Percentiles rank a stretch among this genome's conserved stretches.
These are phyloP conservation scores for Coenonympha glycerion DNA, from an alignment of 2,888 invertebrate genomes.

Conservation along the genomic window DNA sequence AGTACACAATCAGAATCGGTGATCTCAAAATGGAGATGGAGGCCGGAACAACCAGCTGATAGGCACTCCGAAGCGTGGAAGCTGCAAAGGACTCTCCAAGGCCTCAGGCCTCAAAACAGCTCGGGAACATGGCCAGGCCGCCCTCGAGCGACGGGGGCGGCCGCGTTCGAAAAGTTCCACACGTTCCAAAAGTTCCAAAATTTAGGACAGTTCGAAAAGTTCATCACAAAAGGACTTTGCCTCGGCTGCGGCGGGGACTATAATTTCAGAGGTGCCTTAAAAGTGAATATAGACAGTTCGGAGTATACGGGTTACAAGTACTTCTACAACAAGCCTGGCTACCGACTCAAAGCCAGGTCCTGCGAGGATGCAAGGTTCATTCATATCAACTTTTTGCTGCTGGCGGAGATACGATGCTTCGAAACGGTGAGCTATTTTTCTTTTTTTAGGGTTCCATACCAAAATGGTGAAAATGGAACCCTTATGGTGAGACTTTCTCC, in stretches of 20 bases:
- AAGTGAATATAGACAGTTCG: slow-evolving; percentile 64
- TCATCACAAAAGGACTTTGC: slow-evolving; percentile 61
- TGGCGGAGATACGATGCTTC: slow-evolving; percentile 78
- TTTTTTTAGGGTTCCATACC: too few relatives aligned
- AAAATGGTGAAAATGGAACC: too few relatives aligned
- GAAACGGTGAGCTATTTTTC: slow-evolving; percentile 78
- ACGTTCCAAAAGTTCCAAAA: neutral
- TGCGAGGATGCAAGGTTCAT: slow-evolving; percentile 80
- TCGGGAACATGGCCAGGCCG: slow-evolving; percentile 71
- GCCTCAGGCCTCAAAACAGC: slow-evolving; percentile 40
- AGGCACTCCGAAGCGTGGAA: slow-evolving; percentile 65
- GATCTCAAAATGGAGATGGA: slow-evolving; percentile 73
- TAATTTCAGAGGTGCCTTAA: slow-evolving; percentile 59
- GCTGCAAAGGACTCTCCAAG: slow-evolving; percentile 57
- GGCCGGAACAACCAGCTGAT: slow-evolving; percentile 61
- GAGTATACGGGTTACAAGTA: slow-evolving; percentile 72
- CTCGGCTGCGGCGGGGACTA: slow-evolving; percentile 69
- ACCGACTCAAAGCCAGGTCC: slow-evolving; percentile 57
- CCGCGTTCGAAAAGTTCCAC: slow-evolving; percentile 29
- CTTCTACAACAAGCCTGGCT: slow-evolving; percentile 58
- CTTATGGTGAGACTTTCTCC: too few relatives aligned
- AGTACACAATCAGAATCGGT: slow-evolving; percentile 51
- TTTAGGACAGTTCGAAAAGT: slow-evolving; percentile 35
- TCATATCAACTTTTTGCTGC: slow-evolving; percentile 78
- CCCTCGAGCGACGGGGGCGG: slow-evolving; percentile 58